Conservation (phyloP, 1,140 invertebrate genomes). For the Bombus polaris region DNA sequence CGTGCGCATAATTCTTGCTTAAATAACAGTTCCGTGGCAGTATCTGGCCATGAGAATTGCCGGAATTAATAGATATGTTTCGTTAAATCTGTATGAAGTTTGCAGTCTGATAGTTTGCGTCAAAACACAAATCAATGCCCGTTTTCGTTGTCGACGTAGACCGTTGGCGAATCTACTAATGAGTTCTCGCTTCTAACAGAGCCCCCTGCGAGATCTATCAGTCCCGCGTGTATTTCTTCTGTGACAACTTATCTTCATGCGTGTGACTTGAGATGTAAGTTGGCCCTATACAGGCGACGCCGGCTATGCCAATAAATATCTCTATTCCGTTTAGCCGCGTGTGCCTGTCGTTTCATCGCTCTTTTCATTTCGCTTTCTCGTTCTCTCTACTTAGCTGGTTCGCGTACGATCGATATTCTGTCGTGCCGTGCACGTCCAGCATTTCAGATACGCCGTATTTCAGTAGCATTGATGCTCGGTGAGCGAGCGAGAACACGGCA, state of each 20-base stretch:
- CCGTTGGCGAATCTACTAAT: constrained; percentile 3
- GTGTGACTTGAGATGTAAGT: constrained; percentile 66
- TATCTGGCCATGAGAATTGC: not conserved
- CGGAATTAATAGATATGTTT: constrained; percentile 41
- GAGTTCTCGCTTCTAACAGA: constrained; percentile 23
- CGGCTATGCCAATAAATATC: constrained; percentile 65
- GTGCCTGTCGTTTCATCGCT: constrained; percentile 5
- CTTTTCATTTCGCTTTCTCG: constrained; percentile 12
- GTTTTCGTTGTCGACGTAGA: not conserved
- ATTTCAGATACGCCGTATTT: constrained; percentile 15
- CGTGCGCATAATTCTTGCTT: not conserved
- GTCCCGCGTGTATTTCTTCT: constrained; percentile 24
- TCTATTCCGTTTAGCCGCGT: constrained; percentile 56
- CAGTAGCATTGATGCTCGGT: constrained; percentile 7
- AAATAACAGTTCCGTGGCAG: not conserved
- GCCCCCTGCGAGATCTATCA: constrained; percentile 29
- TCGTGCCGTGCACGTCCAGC: not conserved
- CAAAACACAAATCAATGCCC: constrained; percentile 37
- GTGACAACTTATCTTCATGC: constrained; percentile 43
- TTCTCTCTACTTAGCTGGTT: not conserved
- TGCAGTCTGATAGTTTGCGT: constrained; percentile 20
- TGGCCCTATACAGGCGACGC: constrained; percentile 53
- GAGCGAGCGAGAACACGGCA: not conserved
- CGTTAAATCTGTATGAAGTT: constrained; percentile 21
- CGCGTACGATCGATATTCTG: constrained; percentile 15